These are phyloP conservation scores for Heloderma charlesbogerti DNA, from an alignment of 2,113 vertebrate genomes.

Conservation along the genomic window DNA sequence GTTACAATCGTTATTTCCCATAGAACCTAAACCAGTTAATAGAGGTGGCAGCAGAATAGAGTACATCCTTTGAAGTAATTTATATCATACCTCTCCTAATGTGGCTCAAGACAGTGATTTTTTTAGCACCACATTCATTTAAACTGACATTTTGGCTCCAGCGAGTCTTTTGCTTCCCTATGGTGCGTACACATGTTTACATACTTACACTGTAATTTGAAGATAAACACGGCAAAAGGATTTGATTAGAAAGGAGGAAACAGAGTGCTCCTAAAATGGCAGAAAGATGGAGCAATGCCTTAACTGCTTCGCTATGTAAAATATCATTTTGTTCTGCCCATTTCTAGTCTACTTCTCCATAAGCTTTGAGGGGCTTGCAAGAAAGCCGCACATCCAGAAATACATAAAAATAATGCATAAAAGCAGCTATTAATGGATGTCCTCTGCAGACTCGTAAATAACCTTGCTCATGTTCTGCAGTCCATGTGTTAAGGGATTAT, in stretches of 20 bases:
- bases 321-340: background rate
- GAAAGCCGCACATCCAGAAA: background rate
- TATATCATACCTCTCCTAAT: constrained; percentile 1
- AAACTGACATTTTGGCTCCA: constrained; percentile 2
- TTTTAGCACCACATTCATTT: constrained; percentile 18
- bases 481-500: background rate
- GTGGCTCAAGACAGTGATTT: background rate
- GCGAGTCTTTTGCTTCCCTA: background rate
- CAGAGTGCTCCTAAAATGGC: background rate
- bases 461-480: background rate
- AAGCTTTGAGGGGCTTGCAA: too few relatives aligned
- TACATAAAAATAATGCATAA: background rate
- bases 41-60: background rate
- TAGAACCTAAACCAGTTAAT: constrained; percentile 42
- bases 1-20: constrained; percentile 30
- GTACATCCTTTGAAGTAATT: constrained; percentile 18
- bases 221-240: constrained; percentile 2
- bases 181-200: background rate
- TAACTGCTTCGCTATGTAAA: background rate
- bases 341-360: background rate
- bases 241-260: background rate
- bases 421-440: background rate
- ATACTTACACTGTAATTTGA: background rate
- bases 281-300: background rate
- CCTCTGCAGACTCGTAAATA: background rate